Conservation (phyloP, 1,140 invertebrate genomes). For the Drosophila burlai region DNA sequence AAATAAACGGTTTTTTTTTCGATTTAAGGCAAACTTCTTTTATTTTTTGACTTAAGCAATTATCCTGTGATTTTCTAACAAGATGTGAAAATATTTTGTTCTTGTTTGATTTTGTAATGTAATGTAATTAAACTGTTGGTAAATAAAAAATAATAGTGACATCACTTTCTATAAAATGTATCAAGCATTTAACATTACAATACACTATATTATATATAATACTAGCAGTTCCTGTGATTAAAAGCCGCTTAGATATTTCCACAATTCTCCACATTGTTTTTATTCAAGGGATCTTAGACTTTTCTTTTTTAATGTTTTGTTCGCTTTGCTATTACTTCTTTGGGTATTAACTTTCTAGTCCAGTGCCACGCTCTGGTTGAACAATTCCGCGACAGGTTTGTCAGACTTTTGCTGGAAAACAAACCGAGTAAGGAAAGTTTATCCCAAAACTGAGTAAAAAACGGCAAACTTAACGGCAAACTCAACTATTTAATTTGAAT, state of each 20-base stretch:
- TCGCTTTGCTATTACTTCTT: neutral
- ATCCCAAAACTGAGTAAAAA: constrained; percentile 38
- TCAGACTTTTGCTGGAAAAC: constrained; percentile 71
- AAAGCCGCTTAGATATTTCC: neutral
- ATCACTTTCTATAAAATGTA: neutral
- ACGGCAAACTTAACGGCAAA: constrained; percentile 6
- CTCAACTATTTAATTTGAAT: constrained; percentile 26
- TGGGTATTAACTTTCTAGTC: constrained; percentile 24
- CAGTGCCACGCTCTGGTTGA: constrained; percentile 58
- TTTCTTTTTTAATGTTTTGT: neutral
- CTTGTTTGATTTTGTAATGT: neutral
- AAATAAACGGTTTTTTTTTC: too few relatives aligned
- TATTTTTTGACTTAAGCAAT: neutral
- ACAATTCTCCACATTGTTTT: neutral
- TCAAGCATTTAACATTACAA: too few relatives aligned
- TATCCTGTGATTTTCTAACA: neutral
- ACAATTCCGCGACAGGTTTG: constrained; percentile 80
- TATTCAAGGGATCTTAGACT: neutral
- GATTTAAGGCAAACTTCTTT: too few relatives aligned
- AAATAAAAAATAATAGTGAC: neutral
- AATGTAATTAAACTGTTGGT: neutral
- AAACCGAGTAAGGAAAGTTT: constrained; percentile 68
- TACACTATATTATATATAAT: too few relatives aligned
- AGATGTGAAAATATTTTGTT: neutral
- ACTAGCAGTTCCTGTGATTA: neutral